phyloP scores from a whole-genome alignment of 2,888 invertebrate species.

The Nomada ruficornis region DNA sequence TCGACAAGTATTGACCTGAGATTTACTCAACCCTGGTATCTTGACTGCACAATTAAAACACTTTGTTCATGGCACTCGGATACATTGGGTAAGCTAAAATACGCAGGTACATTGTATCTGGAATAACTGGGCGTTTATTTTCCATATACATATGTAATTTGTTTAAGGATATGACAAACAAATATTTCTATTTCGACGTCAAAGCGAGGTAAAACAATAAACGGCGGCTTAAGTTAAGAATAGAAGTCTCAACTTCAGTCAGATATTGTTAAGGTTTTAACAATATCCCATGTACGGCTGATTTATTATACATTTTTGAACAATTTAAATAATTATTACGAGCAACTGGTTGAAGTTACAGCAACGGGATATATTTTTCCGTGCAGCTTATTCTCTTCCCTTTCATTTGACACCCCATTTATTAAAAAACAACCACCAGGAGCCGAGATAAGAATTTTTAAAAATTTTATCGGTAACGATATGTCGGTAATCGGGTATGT shows the following conservation, averaged over 20 bases:
- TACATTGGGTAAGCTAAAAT: slow-evolving; percentile 60
- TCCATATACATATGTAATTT: not conserved
- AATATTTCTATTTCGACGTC: not conserved
- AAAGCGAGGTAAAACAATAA: too few relatives aligned
- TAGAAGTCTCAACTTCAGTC: too few relatives aligned
- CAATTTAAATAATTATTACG: not conserved
- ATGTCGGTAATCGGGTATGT: rapidly evolving
- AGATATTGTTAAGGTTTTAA: too few relatives aligned
- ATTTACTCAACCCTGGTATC: slow-evolving; percentile 66
- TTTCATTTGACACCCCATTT: too few relatives aligned
- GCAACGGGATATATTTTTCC: too few relatives aligned
- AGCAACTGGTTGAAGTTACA: too few relatives aligned
- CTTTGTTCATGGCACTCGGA: slow-evolving; percentile 66
- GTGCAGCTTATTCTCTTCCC: too few relatives aligned
- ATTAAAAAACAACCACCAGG: too few relatives aligned
- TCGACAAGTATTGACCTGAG: slow-evolving; percentile 63
- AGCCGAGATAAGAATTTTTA: too few relatives aligned
- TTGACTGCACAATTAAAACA: slow-evolving; percentile 71
- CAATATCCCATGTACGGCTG: too few relatives aligned
- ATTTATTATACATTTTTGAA: not conserved
- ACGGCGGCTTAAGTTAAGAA: too few relatives aligned
- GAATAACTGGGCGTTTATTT: not conserved
- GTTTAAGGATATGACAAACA: not conserved
- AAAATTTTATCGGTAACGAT: too few relatives aligned
- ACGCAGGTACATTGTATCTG: not conserved